Percentiles rank a stretch among this genome's conserved stretches.
phyloP scores from a whole-genome alignment of 2,888 invertebrate genomes.

The Catocala sponsa region DNA sequence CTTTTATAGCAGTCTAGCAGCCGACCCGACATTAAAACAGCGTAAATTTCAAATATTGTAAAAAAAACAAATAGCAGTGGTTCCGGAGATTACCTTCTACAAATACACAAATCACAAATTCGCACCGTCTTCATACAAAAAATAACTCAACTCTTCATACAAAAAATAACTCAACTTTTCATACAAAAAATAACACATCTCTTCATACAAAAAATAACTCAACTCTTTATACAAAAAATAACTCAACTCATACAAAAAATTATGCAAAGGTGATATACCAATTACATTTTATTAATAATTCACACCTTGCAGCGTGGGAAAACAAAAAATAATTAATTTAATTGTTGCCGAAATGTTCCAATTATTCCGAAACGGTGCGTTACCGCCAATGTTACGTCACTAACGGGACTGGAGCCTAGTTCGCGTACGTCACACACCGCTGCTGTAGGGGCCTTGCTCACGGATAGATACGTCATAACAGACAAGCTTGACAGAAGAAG shows the following conservation, averaged over 20 bases:
- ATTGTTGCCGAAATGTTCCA: constrained; percentile 23
- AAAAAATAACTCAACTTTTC: background rate
- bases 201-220: too few species aligned
- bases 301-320: constrained; percentile 24
- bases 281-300: constrained; percentile 13
- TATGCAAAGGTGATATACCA: constrained; percentile 13
- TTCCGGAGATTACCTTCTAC: too few species aligned
- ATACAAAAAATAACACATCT: background rate
- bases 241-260: too few species aligned
- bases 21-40: too few species aligned
- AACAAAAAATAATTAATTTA: constrained; percentile 8
- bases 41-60: too few species aligned
- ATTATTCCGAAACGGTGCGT: constrained; percentile 35
- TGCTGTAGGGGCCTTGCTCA: background rate
- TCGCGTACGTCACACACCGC: constrained; percentile 24
- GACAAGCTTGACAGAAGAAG: too few species aligned
- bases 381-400: constrained; percentile 44
- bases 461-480: constrained; percentile 10
- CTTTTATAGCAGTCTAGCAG: too few species aligned
- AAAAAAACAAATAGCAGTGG: too few species aligned
- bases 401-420: constrained; percentile 43
- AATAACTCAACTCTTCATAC: background rate
- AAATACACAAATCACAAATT: too few species aligned
- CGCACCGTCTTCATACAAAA: too few species aligned
- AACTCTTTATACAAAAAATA: background rate